Evolutionary conservation across 2,113 vertebrate genomes (phyloP).

Genomic region (Bubo bubo): DNA sequence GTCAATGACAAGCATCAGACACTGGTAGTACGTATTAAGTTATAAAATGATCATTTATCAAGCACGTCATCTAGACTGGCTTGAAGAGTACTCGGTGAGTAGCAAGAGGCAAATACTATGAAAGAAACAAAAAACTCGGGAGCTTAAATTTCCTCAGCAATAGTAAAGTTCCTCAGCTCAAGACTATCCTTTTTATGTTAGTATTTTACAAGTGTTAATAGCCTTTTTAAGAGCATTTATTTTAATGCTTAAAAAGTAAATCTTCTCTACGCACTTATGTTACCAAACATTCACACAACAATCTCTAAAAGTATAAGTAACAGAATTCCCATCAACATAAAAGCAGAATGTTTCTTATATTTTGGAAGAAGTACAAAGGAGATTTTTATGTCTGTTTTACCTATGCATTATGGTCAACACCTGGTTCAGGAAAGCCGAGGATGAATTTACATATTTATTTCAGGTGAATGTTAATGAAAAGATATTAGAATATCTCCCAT

Average conservation of each 20-base stretch:
- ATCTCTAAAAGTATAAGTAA: background rate
- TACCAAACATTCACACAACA: background rate
- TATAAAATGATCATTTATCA: background rate
- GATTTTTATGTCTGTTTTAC: background rate
- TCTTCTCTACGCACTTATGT: background rate
- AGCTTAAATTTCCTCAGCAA: background rate
- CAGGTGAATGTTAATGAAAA: background rate
- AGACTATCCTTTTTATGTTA: slow-evolving; percentile 9
- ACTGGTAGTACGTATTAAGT: background rate
- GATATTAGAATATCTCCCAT: background rate
- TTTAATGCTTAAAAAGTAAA: slow-evolving; percentile 8
- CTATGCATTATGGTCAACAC: background rate
- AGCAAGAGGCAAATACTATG: background rate
- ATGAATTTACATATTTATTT: background rate
- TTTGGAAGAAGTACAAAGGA: background rate
- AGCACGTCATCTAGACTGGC: background rate
- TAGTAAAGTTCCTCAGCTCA: background rate
- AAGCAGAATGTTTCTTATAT: background rate
- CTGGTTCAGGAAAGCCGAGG: background rate
- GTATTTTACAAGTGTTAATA: slow-evolving; percentile 21
- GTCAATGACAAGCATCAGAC: background rate
- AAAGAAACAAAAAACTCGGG: background rate
- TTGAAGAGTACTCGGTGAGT: background rate
- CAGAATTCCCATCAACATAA: background rate
- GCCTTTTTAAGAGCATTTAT: background rate